Percentiles rank a stretch among this genome's conserved stretches.
phyloP scores from a whole-genome alignment of 2,113 vertebrate genomes.

The Myotis davidii region DNA sequence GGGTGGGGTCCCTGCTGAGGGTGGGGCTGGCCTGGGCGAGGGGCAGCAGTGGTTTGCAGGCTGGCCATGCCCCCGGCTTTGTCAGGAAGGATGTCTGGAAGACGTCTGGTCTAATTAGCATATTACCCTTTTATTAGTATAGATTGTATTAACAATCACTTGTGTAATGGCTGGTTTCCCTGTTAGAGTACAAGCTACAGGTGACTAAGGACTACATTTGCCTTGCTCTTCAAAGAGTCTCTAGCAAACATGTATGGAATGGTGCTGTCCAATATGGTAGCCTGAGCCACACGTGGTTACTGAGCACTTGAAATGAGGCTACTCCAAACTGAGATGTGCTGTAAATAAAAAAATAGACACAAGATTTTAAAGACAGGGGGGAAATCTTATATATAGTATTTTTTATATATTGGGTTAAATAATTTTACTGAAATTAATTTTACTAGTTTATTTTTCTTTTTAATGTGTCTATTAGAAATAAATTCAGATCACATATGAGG shows the following conservation, averaged over 20 bases:
- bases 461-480: conserved; percentile 7
- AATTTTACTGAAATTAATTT: conserved; percentile 14
- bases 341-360: neutral
- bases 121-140: no score
- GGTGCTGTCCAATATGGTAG: neutral
- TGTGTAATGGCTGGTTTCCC: neutral
- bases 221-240: neutral
- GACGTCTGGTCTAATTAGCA: no score
- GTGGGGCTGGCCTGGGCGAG: no score
- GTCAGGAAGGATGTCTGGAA: no score
- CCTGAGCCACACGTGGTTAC: neutral
- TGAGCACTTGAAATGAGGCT: neutral
- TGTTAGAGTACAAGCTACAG: neutral
- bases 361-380: neutral
- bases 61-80: no score
- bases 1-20: no score
- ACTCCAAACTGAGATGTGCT: neutral
- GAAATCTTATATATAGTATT: neutral
- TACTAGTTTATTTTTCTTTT: neutral
- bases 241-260: neutral
- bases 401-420: neutral
- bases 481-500: neutral
- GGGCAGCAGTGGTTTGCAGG: no score
- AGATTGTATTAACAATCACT: neutral
- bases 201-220: neutral